Conservation (phyloP, 2,888 invertebrate genomes). For the Drosophila parthenogenetica region DNA sequence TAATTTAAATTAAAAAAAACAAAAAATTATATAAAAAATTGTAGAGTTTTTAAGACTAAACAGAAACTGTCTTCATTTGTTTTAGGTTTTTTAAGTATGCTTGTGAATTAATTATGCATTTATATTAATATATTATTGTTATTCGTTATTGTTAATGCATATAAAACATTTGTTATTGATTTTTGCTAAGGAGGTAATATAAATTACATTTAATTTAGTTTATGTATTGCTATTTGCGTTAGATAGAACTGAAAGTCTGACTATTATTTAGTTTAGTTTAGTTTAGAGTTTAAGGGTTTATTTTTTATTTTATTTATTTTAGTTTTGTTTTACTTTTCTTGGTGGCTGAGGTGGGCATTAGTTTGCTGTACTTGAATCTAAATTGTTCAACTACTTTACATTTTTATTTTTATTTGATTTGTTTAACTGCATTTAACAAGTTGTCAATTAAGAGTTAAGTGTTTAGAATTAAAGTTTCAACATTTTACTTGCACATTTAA, state of each 20-base stretch:
- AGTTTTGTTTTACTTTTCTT: constrained; percentile 54
- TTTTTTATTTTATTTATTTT: constrained; percentile 12
- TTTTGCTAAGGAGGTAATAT: constrained; percentile 83
- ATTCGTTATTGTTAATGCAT: constrained; percentile 29
- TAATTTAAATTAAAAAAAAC: constrained; percentile 4
- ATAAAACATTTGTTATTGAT: constrained; percentile 66
- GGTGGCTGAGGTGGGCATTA: constrained; percentile 81
- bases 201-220: constrained; percentile 74
- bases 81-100: constrained; percentile 55
- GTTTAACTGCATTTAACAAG: constrained; percentile 46
- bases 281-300: constrained; percentile 26
- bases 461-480: constrained; percentile 38
- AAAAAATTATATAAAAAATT: constrained; percentile 47
- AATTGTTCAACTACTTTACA: constrained; percentile 29
- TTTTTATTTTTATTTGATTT: constrained; percentile 24
- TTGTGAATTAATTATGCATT: constrained; percentile 35
- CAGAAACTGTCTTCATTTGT: constrained; percentile 65
- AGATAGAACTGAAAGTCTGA: constrained; percentile 62
- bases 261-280: constrained; percentile 62
- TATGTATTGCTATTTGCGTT: constrained; percentile 59
- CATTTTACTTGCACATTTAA: constrained; percentile 73
- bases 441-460: constrained; percentile 41
- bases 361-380: constrained; percentile 47
- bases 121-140: constrained; percentile 16
- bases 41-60: constrained; percentile 46